Evolutionary conservation across 2,113 vertebrate species (phyloP), one percentile per base, ranked within the genome.

Genomic region (Prolemur simus): DNA sequence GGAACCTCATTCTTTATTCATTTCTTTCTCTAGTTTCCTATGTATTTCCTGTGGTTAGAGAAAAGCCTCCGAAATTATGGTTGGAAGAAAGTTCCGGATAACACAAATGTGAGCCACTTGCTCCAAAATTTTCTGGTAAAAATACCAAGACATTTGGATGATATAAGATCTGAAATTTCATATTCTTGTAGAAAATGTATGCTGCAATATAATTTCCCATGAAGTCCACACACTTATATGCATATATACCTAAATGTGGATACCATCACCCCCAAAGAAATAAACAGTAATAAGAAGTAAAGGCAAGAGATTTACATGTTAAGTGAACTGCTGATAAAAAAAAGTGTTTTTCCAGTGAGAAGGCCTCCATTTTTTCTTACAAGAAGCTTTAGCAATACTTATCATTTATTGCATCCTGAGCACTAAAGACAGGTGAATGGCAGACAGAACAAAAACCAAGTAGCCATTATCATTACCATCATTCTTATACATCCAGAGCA

Each of bases 401-500:
- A 81, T 54, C 68, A n/a, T 58, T 69, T 87, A 76, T 14, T 66
- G 63, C 37, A 27, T 42, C n/a, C 76, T 96, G 86, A 83, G 39
- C 20, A 91, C 34, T 71, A 4, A 91, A 45, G 27, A 39, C 74
- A 97, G 74, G 63, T 97, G 91, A 98, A 94, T 83, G 90, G 64
- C 74, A 97, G 45, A 37, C 29, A 74, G 96, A 97, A 95, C 76
- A 89, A 98, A 97, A 97, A 96, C 94, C 85, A 96, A 97, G 82
- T 78, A 95, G 8, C 68, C 82, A 96, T 98, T 97, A 95, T 96
- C 73, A 94, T 97, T 96, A 76, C 23, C 95, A 58, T 94, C 85
- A 96, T 95, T 94, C 87, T 89, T 94, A 97, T 91, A 98, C 87
- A 98, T 96, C 97, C 98, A 25, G 27, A 96, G 64, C 37, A 39